Conservation (phyloP, 2,113 vertebrate species). For the Chunga burmeisteri region DNA sequence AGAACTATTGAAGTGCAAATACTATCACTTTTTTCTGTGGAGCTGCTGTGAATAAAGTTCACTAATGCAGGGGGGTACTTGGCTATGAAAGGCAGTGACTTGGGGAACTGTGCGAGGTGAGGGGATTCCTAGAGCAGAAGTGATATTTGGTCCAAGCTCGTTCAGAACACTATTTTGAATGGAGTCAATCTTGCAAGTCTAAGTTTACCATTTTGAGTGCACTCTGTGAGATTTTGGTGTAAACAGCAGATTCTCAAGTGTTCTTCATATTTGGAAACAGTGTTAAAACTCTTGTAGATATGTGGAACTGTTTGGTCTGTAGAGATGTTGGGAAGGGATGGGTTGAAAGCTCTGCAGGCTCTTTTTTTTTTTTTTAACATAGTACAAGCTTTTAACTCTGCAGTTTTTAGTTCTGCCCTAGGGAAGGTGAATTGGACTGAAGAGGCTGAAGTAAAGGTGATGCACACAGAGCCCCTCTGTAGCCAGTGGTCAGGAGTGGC, state of each 20-base stretch:
- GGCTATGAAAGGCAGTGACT: neutral
- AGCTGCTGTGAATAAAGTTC: neutral
- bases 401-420: neutral
- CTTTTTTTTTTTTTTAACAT: neutral
- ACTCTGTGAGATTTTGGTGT: neutral
- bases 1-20: neutral
- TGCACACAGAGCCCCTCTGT: neutral
- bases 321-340: neutral
- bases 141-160: neutral
- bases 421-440: neutral
- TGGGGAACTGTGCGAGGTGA: neutral
- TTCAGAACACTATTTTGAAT: neutral
- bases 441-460: neutral
- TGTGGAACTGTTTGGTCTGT: neutral
- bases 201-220: neutral
- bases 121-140: neutral
- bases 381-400: neutral
- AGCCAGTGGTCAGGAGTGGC: neutral
- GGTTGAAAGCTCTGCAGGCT: neutral
- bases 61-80: neutral
- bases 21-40: neutral
- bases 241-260: neutral
- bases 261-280: neutral
- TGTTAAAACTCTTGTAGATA: neutral
- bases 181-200: neutral